Percentiles rank a stretch among this genome's conserved stretches.
phyloP scores from a whole-genome alignment of 2,888 invertebrate species.

The Acanthacorydalis orientalis region DNA sequence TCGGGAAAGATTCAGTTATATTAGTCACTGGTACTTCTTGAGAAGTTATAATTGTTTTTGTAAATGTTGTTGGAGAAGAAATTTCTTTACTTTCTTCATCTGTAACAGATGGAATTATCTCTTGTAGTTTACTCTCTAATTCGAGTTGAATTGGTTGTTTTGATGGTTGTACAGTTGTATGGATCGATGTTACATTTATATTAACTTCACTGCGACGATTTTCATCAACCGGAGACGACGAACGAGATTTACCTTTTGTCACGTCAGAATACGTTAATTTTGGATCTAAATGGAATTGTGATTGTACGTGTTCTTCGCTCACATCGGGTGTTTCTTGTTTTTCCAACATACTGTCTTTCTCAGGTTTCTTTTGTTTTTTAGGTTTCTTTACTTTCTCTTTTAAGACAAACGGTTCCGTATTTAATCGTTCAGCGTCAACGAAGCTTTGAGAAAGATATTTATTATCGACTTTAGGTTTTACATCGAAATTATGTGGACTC shows the following conservation, averaged over 20 bases:
- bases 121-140: not conserved
- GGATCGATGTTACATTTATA: too few species aligned
- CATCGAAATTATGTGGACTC: not conserved
- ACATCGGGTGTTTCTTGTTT: slow-evolving; percentile 10
- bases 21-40: not conserved
- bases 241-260: slow-evolving; percentile 17
- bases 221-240: slow-evolving; percentile 15
- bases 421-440: slow-evolving; percentile 13
- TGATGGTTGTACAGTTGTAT: too few species aligned
- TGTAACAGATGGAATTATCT: not conserved
- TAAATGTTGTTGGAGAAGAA: not conserved
- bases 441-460: slow-evolving; percentile 13
- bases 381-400: slow-evolving; percentile 11
- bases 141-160: not conserved
- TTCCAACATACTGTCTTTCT: slow-evolving; percentile 6
- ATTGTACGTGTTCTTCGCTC: not conserved
- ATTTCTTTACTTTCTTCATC: not conserved
- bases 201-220: not conserved
- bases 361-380: slow-evolving; percentile 4
- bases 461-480: slow-evolving; percentile 12
- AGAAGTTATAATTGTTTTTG: not conserved
- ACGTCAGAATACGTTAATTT: slow-evolving; percentile 21
- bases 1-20: slow-evolving; percentile 1
- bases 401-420: slow-evolving; percentile 10
- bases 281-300: slow-evolving; percentile 12